phyloP scores from a whole-genome alignment of 2,113 vertebrate genomes.

The Pampusana beccarii region DNA sequence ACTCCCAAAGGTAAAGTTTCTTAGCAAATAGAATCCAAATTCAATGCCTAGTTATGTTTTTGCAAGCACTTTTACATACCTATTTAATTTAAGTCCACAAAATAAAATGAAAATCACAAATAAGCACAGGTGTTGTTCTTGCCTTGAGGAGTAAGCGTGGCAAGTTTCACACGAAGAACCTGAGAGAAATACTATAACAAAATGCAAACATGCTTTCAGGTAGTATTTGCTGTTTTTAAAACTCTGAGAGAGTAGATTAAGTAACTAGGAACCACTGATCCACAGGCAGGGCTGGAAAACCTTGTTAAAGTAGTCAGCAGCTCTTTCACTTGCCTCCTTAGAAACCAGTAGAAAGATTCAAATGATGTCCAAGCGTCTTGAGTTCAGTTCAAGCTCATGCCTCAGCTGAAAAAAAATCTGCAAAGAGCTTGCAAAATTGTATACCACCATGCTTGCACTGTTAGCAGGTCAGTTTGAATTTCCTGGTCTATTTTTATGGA shows the following conservation, averaged over 20 bases:
- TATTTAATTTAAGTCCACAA: neutral
- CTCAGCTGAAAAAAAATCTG: neutral
- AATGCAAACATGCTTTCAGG: neutral
- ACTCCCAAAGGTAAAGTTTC: neutral
- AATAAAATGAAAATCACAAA: neutral
- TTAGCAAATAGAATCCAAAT: neutral
- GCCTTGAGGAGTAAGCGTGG: neutral
- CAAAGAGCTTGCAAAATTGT: neutral
- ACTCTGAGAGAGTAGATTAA: rapidly evolving
- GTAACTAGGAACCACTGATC: neutral
- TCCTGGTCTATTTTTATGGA: neutral
- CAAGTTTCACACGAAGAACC: neutral
- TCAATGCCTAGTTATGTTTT: neutral
- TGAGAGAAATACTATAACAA: neutral
- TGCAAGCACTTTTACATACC: neutral
- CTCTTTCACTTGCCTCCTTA: neutral
- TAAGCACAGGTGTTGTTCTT: neutral
- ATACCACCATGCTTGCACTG: neutral
- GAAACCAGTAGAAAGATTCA: neutral
- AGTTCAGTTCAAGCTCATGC: neutral
- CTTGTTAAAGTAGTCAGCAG: rapidly evolving
- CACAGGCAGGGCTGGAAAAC: neutral
- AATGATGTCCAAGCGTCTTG: neutral
- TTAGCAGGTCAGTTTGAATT: neutral
- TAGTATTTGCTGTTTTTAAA: neutral